Percentiles rank a stretch among this genome's conserved stretches.
Evolutionary conservation across 2,888 invertebrate genomes (phyloP).

Genomic region (Disparrhopalites patrizii): DNA sequence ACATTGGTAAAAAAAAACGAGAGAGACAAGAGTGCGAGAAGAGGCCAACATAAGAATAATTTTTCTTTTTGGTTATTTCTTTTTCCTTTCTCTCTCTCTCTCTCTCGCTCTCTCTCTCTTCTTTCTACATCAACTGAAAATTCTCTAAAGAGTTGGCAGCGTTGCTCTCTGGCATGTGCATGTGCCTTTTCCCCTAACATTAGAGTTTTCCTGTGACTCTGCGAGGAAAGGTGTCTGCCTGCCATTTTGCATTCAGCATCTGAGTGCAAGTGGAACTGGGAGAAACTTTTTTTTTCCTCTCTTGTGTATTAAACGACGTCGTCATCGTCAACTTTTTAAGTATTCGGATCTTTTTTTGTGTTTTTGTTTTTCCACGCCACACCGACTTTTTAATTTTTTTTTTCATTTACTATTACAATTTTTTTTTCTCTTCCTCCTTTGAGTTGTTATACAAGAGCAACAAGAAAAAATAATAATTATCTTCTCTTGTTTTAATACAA

Average conservation of each 20-base stretch:
- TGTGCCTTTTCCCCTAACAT: slow-evolving; percentile 7
- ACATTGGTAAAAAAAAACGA: no score
- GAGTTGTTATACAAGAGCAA: no score
- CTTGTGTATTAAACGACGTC: slow-evolving; percentile 5
- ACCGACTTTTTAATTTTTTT: neutral
- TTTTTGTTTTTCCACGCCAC: no score
- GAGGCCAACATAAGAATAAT: slow-evolving; percentile 10
- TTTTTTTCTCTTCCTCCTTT: no score
- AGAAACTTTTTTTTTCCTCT: neutral
- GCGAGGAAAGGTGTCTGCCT: slow-evolving; percentile 11
- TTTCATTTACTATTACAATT: neutral
- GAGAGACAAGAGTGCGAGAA: neutral
- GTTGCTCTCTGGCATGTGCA: slow-evolving; percentile 11
- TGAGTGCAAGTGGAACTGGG: slow-evolving; percentile 9
- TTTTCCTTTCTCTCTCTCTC: no score
- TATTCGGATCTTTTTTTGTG: neutral
- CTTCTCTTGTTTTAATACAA: no score
- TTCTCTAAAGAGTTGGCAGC: slow-evolving; percentile 17
- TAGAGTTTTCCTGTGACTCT: slow-evolving; percentile 5
- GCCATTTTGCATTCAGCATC: slow-evolving; percentile 8
- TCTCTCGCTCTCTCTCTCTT: no score
- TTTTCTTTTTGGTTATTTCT: slow-evolving; percentile 11
- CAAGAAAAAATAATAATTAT: no score
- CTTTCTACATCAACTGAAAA: slow-evolving; percentile 11
- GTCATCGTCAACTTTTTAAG: no score